A percentile compares a stretch with the other conserved stretches of the same genome.
Conservation (phyloP, 2,113 vertebrate genomes). For the Tyto alba region DNA sequence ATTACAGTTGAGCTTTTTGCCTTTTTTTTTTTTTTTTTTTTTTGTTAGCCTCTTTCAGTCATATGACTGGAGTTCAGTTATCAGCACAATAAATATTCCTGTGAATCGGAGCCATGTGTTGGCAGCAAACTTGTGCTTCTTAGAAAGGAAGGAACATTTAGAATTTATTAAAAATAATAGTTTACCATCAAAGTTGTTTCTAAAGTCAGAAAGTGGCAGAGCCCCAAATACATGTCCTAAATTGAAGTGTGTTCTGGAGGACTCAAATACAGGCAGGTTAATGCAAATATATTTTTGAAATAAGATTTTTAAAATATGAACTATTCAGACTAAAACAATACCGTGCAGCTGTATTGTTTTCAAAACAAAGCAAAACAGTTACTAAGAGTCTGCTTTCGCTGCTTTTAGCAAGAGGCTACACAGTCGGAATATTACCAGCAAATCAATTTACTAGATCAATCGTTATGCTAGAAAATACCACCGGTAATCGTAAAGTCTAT, state of each 20-base stretch:
- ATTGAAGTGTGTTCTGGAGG: background rate
- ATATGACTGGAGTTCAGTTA: constrained; percentile 75
- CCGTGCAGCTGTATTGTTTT: constrained; percentile 39
- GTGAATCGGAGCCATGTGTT: constrained; percentile 67
- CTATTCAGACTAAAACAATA: constrained; percentile 3
- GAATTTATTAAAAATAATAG: constrained; percentile 56
- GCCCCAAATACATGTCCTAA: background rate
- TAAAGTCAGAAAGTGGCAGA: background rate
- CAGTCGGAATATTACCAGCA: constrained; percentile 18
- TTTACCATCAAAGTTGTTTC: background rate
- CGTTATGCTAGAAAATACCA: background rate
- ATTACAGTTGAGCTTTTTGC: constrained; percentile 73
- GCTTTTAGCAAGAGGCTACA: constrained; percentile 32
- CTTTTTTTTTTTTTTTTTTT: background rate
- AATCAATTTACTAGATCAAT: background rate
- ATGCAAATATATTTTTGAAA: background rate
- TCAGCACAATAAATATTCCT: constrained; percentile 74
- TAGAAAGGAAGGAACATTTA: constrained; percentile 57
- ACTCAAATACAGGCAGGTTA: background rate
- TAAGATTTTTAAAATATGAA: background rate
- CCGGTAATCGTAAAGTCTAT: accelerated
- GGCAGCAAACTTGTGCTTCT: constrained; percentile 60
- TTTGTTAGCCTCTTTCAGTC: constrained; percentile 58
- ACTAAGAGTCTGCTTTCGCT: constrained; percentile 26
- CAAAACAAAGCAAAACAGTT: constrained; percentile 51